phyloP scores from a whole-genome alignment of 2,888 invertebrate species.

The Apamea sordens region DNA sequence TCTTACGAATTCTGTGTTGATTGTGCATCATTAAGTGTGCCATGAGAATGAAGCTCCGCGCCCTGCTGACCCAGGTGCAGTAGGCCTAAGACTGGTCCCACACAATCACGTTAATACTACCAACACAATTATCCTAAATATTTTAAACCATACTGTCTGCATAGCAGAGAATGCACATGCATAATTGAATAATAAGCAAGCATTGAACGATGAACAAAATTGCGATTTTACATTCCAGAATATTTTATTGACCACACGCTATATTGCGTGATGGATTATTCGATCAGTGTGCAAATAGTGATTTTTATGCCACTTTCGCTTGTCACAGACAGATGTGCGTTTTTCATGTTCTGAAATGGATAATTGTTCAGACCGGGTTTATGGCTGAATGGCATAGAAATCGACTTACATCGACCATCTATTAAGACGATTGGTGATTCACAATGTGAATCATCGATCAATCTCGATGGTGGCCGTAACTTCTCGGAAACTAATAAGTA shows the following conservation, averaged over 20 bases:
- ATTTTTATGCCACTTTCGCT: conserved; percentile 81
- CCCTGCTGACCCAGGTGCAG: conserved; percentile 58
- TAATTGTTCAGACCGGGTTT: conserved; percentile 69
- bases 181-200: conserved; percentile 57
- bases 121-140: conserved; percentile 43
- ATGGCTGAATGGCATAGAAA: conserved; percentile 65
- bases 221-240: conserved; percentile 69
- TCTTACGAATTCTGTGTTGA: conserved; percentile 56
- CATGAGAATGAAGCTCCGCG: conserved; percentile 58
- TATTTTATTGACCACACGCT: conserved; percentile 74
- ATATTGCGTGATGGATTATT: conserved; percentile 80
- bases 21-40: conserved; percentile 57
- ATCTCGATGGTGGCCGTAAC: conserved; percentile 65
- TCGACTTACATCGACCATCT: conserved; percentile 60
- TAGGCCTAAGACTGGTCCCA: conserved; percentile 34
- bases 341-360: conserved; percentile 69
- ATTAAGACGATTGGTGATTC: conserved; percentile 69
- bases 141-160: conserved; percentile 47
- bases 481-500: conserved; percentile 71
- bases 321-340: conserved; percentile 69
- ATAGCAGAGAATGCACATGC: conserved; percentile 32
- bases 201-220: conserved; percentile 58
- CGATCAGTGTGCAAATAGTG: conserved; percentile 75
- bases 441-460: conserved; percentile 75
- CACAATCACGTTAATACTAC: conserved; percentile 60